Evolutionary conservation across 2,888 invertebrate genomes (phyloP).

Genomic region (Nephrotoma appendiculata): DNA sequence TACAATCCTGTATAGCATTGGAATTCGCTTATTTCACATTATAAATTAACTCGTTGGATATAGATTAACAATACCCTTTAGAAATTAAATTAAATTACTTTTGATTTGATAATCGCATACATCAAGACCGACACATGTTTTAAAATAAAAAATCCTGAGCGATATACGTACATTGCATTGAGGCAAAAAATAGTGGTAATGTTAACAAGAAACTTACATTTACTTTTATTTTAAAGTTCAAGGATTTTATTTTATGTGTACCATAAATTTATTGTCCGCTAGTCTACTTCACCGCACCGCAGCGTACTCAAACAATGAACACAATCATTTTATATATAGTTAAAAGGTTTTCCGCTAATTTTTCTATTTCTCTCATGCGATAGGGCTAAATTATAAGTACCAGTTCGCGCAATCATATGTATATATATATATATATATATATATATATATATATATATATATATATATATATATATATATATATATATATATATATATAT

Average conservation of each 20-base stretch:
- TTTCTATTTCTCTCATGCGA: background rate
- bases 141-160: background rate
- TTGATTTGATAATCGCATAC: background rate
- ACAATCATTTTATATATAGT: background rate
- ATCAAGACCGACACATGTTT: background rate
- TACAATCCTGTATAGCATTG: background rate
- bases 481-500: no score
- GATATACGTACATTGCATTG: background rate
- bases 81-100: background rate
- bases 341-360: background rate
- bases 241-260: background rate
- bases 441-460: no score
- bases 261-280: background rate
- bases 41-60: background rate
- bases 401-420: background rate
- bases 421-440: no score
- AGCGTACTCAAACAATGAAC: background rate
- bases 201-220: background rate
- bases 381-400: background rate
- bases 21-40: background rate
- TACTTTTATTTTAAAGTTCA: background rate
- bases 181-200: background rate
- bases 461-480: no score
- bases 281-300: background rate
- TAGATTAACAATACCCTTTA: background rate